Evolutionary conservation across 2,113 vertebrate genomes (phyloP), one percentile per base, ranked within the genome.

Genomic region (Climacteris rufus): DNA sequence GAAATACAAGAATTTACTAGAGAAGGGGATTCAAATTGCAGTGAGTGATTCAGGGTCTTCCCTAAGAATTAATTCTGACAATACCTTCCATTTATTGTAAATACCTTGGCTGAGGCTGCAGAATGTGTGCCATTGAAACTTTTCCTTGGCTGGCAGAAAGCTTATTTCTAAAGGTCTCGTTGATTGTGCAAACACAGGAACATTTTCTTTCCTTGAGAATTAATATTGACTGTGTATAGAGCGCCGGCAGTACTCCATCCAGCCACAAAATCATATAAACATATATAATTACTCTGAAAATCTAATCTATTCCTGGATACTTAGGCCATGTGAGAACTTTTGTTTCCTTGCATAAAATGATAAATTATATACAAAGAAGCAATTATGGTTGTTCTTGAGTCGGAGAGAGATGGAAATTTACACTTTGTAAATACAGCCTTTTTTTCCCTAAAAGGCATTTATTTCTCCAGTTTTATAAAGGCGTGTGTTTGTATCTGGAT

Each of bases 101-200:
- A 87, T 94, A 69, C 17, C 69, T 77, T 15, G 20, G 61, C 87
- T 84, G 87, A 96, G 94, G 83, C 90, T 90, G 84, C 6, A 0
- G 77, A 90, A 86, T 76, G 54, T 90, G 53, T 83, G 57, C 72
- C 71, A 70, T 94, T 89, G 84, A 94, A 96, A 97, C 91, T 95
- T 97, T 93, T 96, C 74, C 54, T 82, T 78, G n/a, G 56, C 87
- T 84, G 94, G 82, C 72, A 76, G 83, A 90, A 89, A 96, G 93
- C 93, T 97, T 87, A 97, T 97, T 97, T 97, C 94, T 96, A 96
- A 97, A 97, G 85, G 80, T 97, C 91, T 96, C 70, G 72, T 97
- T 96, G 94, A 95, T 95, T 97, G 83, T 97, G 89, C 96, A 97
- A 96, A 97, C 91, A 94, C 87, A 68, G 95, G 87, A 86, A 95